phyloP scores from a whole-genome alignment of 1,140 invertebrate species.

The Aphis craccivora region DNA sequence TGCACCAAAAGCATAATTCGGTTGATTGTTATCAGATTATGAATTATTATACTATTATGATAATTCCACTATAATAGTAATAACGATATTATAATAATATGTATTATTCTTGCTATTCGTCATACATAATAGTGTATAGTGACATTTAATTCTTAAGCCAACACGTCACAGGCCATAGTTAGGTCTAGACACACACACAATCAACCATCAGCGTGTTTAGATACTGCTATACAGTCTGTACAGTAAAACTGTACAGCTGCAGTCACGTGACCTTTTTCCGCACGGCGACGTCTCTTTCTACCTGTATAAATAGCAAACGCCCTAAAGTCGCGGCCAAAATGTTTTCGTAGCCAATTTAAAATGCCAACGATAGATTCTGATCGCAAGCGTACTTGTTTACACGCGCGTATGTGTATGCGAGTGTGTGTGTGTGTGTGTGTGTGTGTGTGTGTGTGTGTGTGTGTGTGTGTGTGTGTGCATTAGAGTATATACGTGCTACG shows the following conservation, averaged over 20 bases:
- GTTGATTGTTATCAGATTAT: neutral
- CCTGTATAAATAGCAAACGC: slow-evolving; percentile 45
- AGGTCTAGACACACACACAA: neutral
- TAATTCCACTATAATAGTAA: neutral
- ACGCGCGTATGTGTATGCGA: neutral
- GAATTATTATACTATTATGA: neutral
- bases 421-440: neutral
- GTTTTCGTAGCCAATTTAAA: slow-evolving; percentile 54
- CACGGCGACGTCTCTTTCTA: slow-evolving; percentile 10
- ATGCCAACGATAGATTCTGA: slow-evolving; percentile 46
- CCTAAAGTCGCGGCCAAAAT: slow-evolving; percentile 40
- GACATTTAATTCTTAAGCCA: neutral
- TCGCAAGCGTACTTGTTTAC: neutral
- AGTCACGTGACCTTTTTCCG: slow-evolving; percentile 12
- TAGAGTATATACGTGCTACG: neutral
- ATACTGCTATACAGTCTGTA: neutral
- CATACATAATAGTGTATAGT: neutral
- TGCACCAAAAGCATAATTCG: too few relatives aligned
- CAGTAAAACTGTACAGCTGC: neutral
- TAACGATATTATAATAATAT: too few relatives aligned
- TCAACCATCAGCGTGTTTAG: neutral
- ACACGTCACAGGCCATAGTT: neutral
- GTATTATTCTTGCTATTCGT: too few relatives aligned
- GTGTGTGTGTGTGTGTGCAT: neutral
- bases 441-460: neutral